Percentiles rank a stretch among this genome's conserved stretches.
These are phyloP conservation scores for Enteromius paludinosus DNA, from an alignment of 2,797 vertebrate species.

Conservation along the genomic window DNA sequence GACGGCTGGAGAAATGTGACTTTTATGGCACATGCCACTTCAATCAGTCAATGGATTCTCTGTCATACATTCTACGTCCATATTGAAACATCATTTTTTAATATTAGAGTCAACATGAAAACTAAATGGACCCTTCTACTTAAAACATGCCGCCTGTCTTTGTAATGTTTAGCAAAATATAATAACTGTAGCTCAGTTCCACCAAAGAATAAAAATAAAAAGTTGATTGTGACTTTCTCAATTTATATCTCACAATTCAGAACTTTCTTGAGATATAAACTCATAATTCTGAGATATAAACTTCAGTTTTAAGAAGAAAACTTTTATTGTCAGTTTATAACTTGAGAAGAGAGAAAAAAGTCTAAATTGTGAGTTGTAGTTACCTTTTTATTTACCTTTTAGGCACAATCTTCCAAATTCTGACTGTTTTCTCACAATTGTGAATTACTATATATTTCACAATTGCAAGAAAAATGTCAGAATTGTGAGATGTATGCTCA, in stretches of 20 bases:
- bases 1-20: conserved; percentile 25
- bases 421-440: not conserved
- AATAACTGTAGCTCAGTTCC: not conserved
- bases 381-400: not conserved
- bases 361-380: not conserved
- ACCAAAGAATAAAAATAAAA: not conserved
- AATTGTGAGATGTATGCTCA: not conserved
- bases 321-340: not conserved
- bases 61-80: conserved; percentile 19
- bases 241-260: not conserved
- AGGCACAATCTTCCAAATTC: not conserved
- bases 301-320: not conserved
- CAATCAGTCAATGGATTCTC: not conserved
- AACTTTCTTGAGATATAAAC: not conserved
- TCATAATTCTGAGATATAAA: not conserved
- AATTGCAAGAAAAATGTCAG: not conserved
- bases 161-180: not conserved
- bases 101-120: conserved; percentile 17
- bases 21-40: conserved; percentile 13
- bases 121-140: not conserved
- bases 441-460: not conserved
- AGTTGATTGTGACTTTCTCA: not conserved
- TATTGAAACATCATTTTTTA: not conserved
- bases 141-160: not conserved
- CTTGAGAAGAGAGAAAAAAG: not conserved